These are phyloP conservation scores for Ochotona curzoniae DNA, from an alignment of 2,113 vertebrate genomes.

Conservation along the genomic window DNA sequence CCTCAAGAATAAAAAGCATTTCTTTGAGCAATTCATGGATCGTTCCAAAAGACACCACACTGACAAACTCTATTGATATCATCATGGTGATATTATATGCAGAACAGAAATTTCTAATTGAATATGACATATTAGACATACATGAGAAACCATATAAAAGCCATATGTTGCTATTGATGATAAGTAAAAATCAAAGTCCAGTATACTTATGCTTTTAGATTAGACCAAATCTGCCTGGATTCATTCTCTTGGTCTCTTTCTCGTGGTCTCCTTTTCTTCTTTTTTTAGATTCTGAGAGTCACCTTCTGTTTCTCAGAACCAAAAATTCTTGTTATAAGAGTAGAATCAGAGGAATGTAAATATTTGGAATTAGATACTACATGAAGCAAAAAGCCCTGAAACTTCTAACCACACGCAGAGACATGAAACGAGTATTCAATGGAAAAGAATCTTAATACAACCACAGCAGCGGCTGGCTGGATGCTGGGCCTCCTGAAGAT, in stretches of 20 bases:
- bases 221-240: background rate
- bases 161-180: background rate
- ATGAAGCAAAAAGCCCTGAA: background rate
- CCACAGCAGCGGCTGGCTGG: background rate
- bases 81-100: background rate
- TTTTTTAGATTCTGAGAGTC: background rate
- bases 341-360: background rate
- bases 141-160: background rate
- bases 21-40: background rate
- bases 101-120: background rate
- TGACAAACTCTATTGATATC: background rate
- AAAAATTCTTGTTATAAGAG: background rate
- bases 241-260: background rate
- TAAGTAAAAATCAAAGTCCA: background rate
- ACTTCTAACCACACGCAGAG: background rate
- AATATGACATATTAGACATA: background rate
- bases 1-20: background rate
- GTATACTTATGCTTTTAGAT: background rate
- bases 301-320: background rate
- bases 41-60: background rate
- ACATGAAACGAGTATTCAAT: background rate
- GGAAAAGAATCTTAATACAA: background rate
- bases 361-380: background rate
- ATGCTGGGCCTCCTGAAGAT: background rate
- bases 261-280: too few relatives aligned